These are phyloP conservation scores for Pycnonotus jocosus DNA, from an alignment of 2,113 vertebrate species.

Conservation along the genomic window DNA sequence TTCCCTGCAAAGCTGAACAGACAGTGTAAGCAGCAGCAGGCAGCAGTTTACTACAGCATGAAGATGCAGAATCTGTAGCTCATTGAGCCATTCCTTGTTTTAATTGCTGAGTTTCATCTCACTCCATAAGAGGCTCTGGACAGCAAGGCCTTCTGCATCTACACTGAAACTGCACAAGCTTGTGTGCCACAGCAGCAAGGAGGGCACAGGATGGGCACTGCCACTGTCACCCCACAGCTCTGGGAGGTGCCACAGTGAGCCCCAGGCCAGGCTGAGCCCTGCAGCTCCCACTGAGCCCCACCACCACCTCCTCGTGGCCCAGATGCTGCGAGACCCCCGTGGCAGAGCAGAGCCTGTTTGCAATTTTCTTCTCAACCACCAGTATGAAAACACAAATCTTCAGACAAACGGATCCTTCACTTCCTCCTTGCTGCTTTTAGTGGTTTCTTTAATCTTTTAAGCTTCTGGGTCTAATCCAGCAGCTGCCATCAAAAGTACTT, in stretches of 20 bases:
- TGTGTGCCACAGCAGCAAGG: neutral
- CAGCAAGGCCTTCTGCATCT: neutral
- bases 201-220: neutral
- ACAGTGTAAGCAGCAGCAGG: neutral
- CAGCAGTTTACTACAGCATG: neutral
- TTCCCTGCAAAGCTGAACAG: neutral
- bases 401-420: slow-evolving; percentile 66
- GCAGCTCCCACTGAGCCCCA: neutral
- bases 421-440: slow-evolving; percentile 74
- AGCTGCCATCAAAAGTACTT: slow-evolving; percentile 73
- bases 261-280: neutral
- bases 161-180: no score
- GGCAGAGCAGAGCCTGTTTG: slow-evolving; percentile 63
- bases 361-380: slow-evolving; percentile 73
- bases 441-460: slow-evolving; percentile 84
- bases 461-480: slow-evolving; percentile 74
- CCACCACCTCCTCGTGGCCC: neutral
- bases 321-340: neutral
- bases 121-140: rapidly evolving
- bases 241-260: rapidly evolving
- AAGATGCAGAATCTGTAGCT: neutral
- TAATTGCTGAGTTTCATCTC: neutral
- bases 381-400: slow-evolving; percentile 65
- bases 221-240: neutral
- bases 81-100: neutral